A percentile compares a stretch with the other conserved stretches of the same genome.
phyloP scores from a whole-genome alignment of 2,797 vertebrate genomes.

The Clangula hyemalis region DNA sequence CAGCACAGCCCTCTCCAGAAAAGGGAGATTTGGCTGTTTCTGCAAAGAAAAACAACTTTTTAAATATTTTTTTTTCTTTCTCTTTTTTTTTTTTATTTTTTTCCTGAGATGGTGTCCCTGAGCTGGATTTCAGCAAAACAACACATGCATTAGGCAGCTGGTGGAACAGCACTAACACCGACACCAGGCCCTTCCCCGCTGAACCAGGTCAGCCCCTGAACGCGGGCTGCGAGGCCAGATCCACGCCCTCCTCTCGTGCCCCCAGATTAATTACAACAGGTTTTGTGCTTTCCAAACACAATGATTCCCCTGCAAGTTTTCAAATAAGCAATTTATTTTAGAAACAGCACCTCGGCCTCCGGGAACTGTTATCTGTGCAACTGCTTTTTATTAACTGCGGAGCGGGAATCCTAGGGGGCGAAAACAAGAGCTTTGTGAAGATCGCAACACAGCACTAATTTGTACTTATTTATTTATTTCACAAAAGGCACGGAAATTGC shows the following conservation, averaged over 20 bases:
- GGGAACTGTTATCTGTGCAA: slow-evolving; percentile 47
- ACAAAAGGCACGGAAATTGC: slow-evolving; percentile 28
- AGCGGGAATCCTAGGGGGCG: not conserved
- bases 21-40: not conserved
- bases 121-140: not conserved
- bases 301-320: slow-evolving; percentile 27
- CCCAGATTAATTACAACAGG: slow-evolving; percentile 23
- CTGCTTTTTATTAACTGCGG: slow-evolving; percentile 43
- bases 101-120: not conserved
- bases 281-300: slow-evolving; percentile 20
- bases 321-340: slow-evolving; percentile 64
- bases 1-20: not conserved
- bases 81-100: not conserved
- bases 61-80: too few relatives aligned
- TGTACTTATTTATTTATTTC: slow-evolving; percentile 34
- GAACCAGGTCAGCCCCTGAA: not conserved
- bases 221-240: not conserved
- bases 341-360: slow-evolving; percentile 15
- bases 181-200: not conserved
- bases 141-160: not conserved
- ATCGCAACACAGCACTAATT: slow-evolving; percentile 14
- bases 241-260: not conserved
- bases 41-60: not conserved
- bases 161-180: not conserved
- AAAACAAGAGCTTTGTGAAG: not conserved